These are phyloP conservation scores for Drosophila lini DNA, from an alignment of 1,140 invertebrate genomes.

Conservation along the genomic window DNA sequence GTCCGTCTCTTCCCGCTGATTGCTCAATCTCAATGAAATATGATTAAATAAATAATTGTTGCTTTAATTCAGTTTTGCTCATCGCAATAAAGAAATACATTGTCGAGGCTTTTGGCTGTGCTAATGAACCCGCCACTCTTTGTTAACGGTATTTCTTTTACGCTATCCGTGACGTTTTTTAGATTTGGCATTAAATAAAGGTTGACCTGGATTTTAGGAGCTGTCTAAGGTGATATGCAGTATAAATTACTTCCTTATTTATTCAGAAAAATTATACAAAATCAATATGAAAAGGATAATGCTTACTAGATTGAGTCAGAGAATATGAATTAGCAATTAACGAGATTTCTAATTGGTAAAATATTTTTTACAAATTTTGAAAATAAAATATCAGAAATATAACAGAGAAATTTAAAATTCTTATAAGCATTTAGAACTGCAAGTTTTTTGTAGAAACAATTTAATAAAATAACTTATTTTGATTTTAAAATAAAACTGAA, in stretches of 20 bases:
- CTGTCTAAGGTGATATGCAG: not conserved
- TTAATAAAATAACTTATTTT: not conserved
- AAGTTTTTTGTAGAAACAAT: not conserved
- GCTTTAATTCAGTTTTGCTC: constrained; percentile 76
- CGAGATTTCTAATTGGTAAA: not conserved
- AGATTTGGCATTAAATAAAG: constrained; percentile 8
- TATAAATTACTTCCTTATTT: not conserved
- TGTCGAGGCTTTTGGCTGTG: constrained; percentile 19
- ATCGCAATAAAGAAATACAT: constrained; percentile 56
- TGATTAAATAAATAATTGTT: constrained; percentile 82
- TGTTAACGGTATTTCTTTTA: constrained; percentile 32
- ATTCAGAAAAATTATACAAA: not conserved
- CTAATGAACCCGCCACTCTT: constrained; percentile 30
- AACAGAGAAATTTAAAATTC: too few relatives aligned
- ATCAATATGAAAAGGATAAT: not conserved
- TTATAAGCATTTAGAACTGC: too few relatives aligned
- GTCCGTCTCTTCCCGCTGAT: constrained; percentile 55
- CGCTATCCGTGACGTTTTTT: constrained; percentile 1
- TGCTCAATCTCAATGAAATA: constrained; percentile 81
- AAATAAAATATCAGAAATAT: not conserved
- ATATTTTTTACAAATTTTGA: not conserved
- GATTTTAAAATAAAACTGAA: not conserved
- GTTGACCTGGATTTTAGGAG: not conserved
- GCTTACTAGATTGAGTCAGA: not conserved
- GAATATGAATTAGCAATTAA: not conserved